These are phyloP conservation scores for Thera britannica DNA, from an alignment of 2,888 invertebrate species.

Conservation along the genomic window DNA sequence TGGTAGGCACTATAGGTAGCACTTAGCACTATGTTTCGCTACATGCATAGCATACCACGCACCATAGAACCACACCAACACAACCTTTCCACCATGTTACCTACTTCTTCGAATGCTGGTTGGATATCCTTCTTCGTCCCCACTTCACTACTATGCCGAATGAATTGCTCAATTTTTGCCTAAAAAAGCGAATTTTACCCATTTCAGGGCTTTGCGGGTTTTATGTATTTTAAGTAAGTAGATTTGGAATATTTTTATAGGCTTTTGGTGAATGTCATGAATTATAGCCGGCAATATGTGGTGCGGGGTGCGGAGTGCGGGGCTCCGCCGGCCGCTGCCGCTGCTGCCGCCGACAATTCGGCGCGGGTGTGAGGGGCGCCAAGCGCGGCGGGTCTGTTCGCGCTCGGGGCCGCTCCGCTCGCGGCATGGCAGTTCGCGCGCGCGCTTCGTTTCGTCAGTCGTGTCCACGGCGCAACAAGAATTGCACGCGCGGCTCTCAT, in stretches of 20 bases:
- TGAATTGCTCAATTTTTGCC: conserved; percentile 3
- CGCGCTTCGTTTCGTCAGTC: conserved; percentile 65
- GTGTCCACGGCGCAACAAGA: conserved; percentile 79
- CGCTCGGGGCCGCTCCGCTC: conserved; percentile 39
- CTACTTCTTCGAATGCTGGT: conserved; percentile 63
- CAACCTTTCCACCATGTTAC: conserved; percentile 47
- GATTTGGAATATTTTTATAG: conserved; percentile 54
- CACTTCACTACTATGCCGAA: conserved; percentile 23
- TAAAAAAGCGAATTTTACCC: background rate
- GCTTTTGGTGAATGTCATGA: conserved; percentile 74
- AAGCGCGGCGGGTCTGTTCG: conserved; percentile 43
- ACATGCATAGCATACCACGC: conserved; percentile 33
- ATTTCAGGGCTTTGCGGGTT: conserved; percentile 4
- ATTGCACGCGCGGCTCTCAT: conserved; percentile 80
- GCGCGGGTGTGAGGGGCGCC: conserved; percentile 44
- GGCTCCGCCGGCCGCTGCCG: conserved; percentile 47
- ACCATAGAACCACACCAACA: conserved; percentile 64
- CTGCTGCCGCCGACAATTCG: too few species aligned
- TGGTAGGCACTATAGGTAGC: conserved; percentile 12
- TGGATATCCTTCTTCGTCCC: conserved; percentile 73
- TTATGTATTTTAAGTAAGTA: conserved; percentile 17
- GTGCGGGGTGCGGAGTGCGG: conserved; percentile 8
- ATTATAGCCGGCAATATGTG: conserved; percentile 47
- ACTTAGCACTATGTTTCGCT: conserved; percentile 4
- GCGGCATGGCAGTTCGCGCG: conserved; percentile 52